phyloP scores from a whole-genome alignment of 2,888 invertebrate species.

The Phortica okadai region DNA sequence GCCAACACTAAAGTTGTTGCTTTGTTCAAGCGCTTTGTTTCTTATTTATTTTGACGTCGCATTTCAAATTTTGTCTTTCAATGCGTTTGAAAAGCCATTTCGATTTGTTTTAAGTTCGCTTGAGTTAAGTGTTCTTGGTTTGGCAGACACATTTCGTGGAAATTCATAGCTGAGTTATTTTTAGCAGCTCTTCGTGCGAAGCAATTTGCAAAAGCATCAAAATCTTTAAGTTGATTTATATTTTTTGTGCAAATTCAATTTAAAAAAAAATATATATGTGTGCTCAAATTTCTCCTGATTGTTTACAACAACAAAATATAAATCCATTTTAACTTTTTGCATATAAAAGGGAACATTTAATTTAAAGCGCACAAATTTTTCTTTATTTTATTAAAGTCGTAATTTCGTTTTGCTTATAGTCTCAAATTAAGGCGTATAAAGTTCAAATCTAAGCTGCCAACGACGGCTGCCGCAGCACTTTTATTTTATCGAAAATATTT shows the following conservation, averaged over 20 bases:
- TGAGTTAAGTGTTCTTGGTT: neutral
- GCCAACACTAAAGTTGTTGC: conserved; percentile 8
- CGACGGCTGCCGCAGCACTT: neutral
- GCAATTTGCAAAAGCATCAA: no score
- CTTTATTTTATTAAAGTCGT: neutral
- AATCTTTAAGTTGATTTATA: no score
- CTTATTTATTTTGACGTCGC: conserved; percentile 2
- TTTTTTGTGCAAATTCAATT: no score
- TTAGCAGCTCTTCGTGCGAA: no score
- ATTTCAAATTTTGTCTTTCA: neutral
- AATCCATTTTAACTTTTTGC: no score
- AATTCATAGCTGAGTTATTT: no score
- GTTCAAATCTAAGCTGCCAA: neutral
- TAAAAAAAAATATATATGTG: no score
- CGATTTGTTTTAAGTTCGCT: neutral
- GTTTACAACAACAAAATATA: no score
- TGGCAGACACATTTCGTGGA: no score
- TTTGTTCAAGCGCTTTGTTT: conserved; percentile 12
- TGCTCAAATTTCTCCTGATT: no score
- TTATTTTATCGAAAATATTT: neutral
- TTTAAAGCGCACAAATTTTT: no score
- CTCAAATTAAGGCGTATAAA: neutral
- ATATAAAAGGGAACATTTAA: no score
- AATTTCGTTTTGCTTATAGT: neutral
- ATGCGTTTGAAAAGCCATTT: neutral